A percentile compares a stretch with the other conserved stretches of the same genome.
Evolutionary conservation across 2,797 vertebrate genomes (phyloP).

Genomic region (Morus bassanus): DNA sequence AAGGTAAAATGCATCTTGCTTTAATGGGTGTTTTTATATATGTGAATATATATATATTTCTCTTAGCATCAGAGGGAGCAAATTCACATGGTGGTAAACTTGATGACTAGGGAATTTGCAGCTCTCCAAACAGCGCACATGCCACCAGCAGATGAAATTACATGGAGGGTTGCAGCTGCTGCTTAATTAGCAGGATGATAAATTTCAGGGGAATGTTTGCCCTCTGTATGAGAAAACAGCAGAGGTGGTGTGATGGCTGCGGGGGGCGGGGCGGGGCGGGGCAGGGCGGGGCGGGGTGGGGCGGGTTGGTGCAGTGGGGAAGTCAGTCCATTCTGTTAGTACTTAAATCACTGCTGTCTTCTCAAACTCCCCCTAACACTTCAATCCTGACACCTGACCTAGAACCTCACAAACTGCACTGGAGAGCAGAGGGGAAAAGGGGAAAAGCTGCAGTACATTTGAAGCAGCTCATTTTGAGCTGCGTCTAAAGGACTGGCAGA

Average conservation of each 20-base stretch:
- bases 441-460: background rate
- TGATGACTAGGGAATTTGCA: background rate
- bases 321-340: background rate
- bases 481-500: background rate
- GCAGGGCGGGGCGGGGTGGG: too few relatives aligned
- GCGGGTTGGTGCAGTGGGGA: too few relatives aligned
- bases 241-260: background rate
- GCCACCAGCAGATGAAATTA: background rate
- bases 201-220: background rate
- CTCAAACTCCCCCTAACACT: background rate
- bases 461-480: background rate
- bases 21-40: background rate
- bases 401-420: background rate
- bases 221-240: background rate
- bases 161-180: background rate
- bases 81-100: background rate
- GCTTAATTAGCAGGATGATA: background rate
- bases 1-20: background rate
- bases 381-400: background rate
- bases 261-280: too few relatives aligned
- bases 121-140: background rate
- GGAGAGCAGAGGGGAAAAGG: background rate
- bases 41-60: background rate
- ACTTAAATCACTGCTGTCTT: background rate
- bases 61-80: background rate